A percentile compares a stretch with the other conserved stretches of the same genome.
phyloP scores from a whole-genome alignment of 2,888 invertebrate species.

The Brachyopa scutellaris region DNA sequence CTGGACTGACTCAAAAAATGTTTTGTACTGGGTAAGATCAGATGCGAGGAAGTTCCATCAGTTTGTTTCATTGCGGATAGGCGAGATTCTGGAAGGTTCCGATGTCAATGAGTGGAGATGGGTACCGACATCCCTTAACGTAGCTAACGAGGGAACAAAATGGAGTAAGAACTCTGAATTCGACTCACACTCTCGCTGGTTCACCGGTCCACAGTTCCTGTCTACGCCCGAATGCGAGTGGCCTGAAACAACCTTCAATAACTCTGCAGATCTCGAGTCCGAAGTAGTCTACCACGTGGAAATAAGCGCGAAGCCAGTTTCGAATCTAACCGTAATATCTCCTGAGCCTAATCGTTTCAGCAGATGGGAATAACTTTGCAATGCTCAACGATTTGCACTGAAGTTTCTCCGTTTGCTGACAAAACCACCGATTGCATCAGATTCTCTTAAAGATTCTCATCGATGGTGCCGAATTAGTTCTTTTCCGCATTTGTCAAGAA shows the following conservation, averaged over 20 bases:
- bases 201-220: constrained; percentile 29
- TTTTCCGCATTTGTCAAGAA: constrained; percentile 9
- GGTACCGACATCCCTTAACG: constrained; percentile 43
- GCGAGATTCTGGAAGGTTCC: constrained; percentile 46
- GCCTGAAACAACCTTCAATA: background rate
- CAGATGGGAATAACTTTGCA: constrained; percentile 26
- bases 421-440: background rate
- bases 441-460: background rate
- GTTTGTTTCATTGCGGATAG: constrained; percentile 45
- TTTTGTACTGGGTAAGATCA: constrained; percentile 23
- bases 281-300: background rate
- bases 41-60: constrained; percentile 34
- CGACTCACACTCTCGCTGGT: constrained; percentile 15
- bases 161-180: constrained; percentile 17
- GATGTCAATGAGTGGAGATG: constrained; percentile 40
- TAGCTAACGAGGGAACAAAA: constrained; percentile 50
- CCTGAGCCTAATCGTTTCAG: constrained; percentile 33
- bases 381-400: background rate
- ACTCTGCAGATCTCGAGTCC: background rate
- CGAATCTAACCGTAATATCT: background rate
- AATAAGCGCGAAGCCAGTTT: background rate
- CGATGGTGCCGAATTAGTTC: background rate
- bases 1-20: too few relatives aligned
- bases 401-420: background rate
- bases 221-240: background rate